Evolutionary conservation across 2,113 vertebrate genomes (phyloP).

Genomic region (Psittacara wagleri): DNA sequence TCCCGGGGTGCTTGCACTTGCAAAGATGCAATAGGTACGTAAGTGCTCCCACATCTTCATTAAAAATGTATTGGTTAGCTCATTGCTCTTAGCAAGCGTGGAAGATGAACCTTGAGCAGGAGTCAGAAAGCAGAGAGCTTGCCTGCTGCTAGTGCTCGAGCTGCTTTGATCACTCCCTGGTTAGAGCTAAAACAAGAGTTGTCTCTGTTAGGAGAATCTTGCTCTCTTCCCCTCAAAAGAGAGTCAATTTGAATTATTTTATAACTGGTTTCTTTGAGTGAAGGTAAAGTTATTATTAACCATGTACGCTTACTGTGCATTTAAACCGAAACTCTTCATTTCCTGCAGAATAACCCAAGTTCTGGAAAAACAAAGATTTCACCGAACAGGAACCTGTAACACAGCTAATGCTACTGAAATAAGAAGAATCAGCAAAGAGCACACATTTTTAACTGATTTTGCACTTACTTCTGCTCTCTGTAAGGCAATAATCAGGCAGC

Average conservation of each 20-base stretch:
- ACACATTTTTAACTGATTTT: not conserved
- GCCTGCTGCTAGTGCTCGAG: not conserved
- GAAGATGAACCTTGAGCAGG: not conserved
- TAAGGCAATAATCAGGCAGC: not conserved
- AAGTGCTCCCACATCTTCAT: not conserved
- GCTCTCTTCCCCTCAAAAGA: not conserved
- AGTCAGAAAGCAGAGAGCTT: accelerated
- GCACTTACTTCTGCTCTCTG: not conserved
- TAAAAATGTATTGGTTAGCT: not conserved
- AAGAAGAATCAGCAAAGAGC: not conserved
- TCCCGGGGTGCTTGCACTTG: not conserved
- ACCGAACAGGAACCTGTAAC: not conserved
- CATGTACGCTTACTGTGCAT: accelerated
- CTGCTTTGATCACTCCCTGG: not conserved
- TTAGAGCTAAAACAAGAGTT: accelerated
- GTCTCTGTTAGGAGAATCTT: accelerated
- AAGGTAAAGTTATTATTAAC: not conserved
- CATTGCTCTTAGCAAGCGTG: not conserved
- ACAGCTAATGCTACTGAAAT: not conserved
- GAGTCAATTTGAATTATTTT: not conserved
- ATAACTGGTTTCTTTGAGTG: not conserved
- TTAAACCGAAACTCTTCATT: not conserved
- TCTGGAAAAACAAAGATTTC: not conserved
- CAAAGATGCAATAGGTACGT: accelerated
- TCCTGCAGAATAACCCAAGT: not conserved